A percentile compares a stretch with the other conserved stretches of the same genome.
These are phyloP conservation scores for Tupaia chinensis DNA, from an alignment of 2,113 vertebrate species.

Conservation along the genomic window DNA sequence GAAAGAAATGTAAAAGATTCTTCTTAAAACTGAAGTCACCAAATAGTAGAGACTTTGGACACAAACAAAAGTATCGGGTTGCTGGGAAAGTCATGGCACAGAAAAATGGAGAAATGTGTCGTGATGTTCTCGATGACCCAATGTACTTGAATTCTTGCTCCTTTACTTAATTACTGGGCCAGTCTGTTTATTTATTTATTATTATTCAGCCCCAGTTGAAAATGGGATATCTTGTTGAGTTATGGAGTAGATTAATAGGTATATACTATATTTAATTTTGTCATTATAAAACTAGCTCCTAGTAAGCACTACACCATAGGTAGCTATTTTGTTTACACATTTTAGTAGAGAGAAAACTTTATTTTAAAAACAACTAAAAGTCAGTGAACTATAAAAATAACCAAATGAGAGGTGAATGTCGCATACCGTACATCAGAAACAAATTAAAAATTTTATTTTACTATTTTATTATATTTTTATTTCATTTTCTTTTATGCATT, in stretches of 20 bases:
- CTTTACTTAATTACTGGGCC: not conserved
- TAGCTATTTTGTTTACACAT: not conserved
- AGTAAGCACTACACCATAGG: not conserved
- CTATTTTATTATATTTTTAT: too few species aligned
- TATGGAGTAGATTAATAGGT: not conserved
- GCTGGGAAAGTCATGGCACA: too few species aligned
- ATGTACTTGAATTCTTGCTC: not conserved
- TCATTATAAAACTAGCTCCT: not conserved
- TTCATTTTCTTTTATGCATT: too few species aligned
- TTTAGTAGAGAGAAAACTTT: not conserved
- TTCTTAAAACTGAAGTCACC: not conserved
- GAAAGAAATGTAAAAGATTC: not conserved
- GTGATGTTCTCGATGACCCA: too few species aligned
- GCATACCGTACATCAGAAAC: not conserved
- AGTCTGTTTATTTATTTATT: not conserved
- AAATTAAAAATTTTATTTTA: too few species aligned
- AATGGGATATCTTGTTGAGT: not conserved
- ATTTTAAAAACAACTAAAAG: constrained; percentile 17
- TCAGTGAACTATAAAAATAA: not conserved
- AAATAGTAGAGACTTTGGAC: not conserved
- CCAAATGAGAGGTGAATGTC: not conserved
- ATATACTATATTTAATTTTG: constrained; percentile 2
- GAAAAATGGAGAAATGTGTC: too few species aligned
- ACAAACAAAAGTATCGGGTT: not conserved
- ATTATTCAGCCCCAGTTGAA: not conserved